Evolutionary conservation across 2,888 invertebrate genomes (phyloP).

Genomic region (Eupelmus urozonus): DNA sequence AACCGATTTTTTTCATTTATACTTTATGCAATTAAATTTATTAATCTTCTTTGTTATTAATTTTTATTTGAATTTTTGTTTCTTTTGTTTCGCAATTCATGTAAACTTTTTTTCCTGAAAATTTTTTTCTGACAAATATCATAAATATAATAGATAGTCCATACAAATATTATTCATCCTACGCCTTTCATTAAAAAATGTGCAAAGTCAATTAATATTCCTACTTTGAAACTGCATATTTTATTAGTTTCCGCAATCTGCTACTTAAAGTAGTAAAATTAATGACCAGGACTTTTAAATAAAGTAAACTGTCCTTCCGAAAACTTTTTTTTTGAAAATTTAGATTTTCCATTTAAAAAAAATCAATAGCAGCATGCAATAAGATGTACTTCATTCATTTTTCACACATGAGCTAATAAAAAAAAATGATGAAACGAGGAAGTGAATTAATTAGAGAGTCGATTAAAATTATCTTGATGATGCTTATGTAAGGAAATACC

Average conservation of each 20-base stretch:
- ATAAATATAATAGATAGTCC: too few relatives aligned
- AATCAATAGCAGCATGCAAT: neutral
- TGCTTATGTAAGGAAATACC: conserved; percentile 31
- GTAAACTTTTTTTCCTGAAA: too few relatives aligned
- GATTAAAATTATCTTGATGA: conserved; percentile 34
- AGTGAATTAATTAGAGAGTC: conserved; percentile 36
- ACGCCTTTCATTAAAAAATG: too few relatives aligned
- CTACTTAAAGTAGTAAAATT: conserved; percentile 21
- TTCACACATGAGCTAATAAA: conserved; percentile 23
- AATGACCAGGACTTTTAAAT: conserved; percentile 3
- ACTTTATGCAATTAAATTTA: too few relatives aligned
- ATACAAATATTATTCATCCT: too few relatives aligned
- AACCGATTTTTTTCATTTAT: too few relatives aligned
- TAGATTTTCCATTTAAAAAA: neutral
- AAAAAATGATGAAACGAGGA: conserved; percentile 33
- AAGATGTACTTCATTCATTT: conserved; percentile 34
- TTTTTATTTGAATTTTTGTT: too few relatives aligned
- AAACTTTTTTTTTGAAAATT: conserved; percentile 18
- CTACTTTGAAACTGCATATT: neutral
- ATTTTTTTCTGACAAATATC: too few relatives aligned
- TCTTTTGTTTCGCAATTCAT: too few relatives aligned
- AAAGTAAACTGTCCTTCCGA: conserved; percentile 9
- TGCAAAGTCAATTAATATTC: too few relatives aligned
- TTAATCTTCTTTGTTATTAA: too few relatives aligned
- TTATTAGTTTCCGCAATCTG: conserved; percentile 9